Base-by-base conservation (phyloP, 2,888 invertebrate species). In the Tenodera sinensis region DNA sequence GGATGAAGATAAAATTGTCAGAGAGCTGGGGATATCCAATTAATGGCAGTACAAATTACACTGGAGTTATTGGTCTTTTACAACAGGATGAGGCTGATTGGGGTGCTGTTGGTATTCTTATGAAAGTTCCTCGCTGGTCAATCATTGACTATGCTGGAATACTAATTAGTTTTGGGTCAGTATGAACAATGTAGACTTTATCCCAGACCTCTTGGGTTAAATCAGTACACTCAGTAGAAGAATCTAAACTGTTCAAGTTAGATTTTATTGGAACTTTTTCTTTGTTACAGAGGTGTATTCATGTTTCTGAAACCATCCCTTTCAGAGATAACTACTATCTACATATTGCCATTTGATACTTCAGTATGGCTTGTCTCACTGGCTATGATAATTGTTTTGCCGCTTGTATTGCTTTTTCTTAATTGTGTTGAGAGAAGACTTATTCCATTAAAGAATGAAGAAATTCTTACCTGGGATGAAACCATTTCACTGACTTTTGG, bases 291-390 rank as follows among this genome's bases (percentile, higher is more conserved):
- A 83, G 87, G 87, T 3, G 87, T 42, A 8, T 87, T 87, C 14
- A 87, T 87, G 87, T 87, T 87, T n/a, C 83, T 87, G 87, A 87
- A 87, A 34, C 87, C 87, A 3, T 83, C 87, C 6, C 30, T 87
- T 12, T 87, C 87, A 14, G 87, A 87, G 27, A 83, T 87, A 30
- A 82, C 87, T 6, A 83, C 83, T 14, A 87, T 87, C n/a, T 87
- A 87, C 82, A 30, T 4, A 9, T n/a, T 87, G n/a, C 87, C 87
- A 12, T 87, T 87, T 34, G 83, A 83, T n/a, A 12, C n/a, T 14
- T 34, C 87, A 8, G 87, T 87, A 25, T 87, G 87, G 87, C 14
- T 83, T 34, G 83, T 42, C 2, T 87, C 83, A 27, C 7, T 83
- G 25, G 12, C 30, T 15, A 87, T 42, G 25, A 14, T 87, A 34